Conservation (phyloP, 2,113 vertebrate species). For the Pseudolaguvia tuberculata region DNA sequence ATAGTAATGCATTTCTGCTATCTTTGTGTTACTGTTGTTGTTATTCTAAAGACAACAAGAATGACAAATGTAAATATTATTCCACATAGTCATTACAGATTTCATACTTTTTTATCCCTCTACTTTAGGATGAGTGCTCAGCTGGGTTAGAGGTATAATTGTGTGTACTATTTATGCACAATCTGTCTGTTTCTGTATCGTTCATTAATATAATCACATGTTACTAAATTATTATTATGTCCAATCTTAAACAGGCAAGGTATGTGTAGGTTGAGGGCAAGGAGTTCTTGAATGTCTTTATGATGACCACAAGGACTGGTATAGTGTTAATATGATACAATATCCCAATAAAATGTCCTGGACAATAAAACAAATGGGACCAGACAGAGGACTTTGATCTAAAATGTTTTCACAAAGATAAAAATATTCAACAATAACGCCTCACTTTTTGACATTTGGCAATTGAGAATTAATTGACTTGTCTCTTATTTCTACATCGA, state of each 20-base stretch:
- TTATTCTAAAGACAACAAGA: not conserved
- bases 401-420: not conserved
- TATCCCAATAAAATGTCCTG: not conserved
- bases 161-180: not conserved
- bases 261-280: not conserved
- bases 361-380: not conserved
- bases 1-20: not conserved
- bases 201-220: not conserved
- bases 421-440: not conserved
- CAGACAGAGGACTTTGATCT: not conserved
- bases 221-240: not conserved
- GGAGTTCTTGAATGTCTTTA: not conserved
- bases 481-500: constrained; percentile 23
- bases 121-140: not conserved
- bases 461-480: not conserved
- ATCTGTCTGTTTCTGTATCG: constrained; percentile 10
- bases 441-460: constrained; percentile 11
- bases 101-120: not conserved
- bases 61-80: constrained; percentile 6
- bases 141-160: constrained; percentile 17
- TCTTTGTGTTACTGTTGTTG: constrained; percentile 4
- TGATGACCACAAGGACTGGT: too few relatives aligned
- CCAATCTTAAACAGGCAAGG: not conserved
- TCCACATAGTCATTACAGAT: not conserved
- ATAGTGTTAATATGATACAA: not conserved